Evolutionary conservation across 2,888 invertebrate species (phyloP), one percentile per base, ranked within the genome.

Genomic region (Lacanobia oleracea): DNA sequence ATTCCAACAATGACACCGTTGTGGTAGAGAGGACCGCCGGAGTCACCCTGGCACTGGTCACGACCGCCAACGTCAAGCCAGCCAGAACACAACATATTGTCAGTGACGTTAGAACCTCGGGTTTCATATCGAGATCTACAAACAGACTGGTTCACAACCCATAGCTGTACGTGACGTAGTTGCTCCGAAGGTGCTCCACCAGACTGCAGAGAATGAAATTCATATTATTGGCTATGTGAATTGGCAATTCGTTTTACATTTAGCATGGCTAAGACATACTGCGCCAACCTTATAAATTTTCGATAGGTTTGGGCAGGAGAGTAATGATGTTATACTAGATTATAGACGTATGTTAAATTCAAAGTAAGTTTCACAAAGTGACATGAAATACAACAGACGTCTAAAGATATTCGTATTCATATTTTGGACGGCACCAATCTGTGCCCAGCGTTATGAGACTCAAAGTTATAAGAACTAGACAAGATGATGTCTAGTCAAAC

Each of bases 21-120:
- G 80, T 91, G 88, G 68, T 86, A 86, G 27, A 91, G 84, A 37
- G 91, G 91, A 18, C 91, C 88, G 6, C 91, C 91, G 7, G 88
- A 88, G 76, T 91, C 91, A 2, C 88, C 87, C 73, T 84, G 85
- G 77, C 91, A 91, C 77, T 88, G 90, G 80, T 87, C 90, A 16
- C 88, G 89, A 63, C 90, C 90, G 10, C 89, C 90, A 5, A 89
- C 84, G 48, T 87, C 85, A 33, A 90, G 78, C 85, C 84, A 85
- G n/a, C 91, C 91, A 5, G 91, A 87, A 64, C 92, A 92, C 83
- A 92, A 21, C 90, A 90, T 90, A 75, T 89, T 90, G 27, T 85
- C 85, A 51, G 88, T 87, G 10, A 91, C 67, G 4, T 67, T 60
- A 2, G 7, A 9, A 0, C 85, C 76, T 3, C 74, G 40, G 0